A percentile compares a stretch with the other conserved stretches of the same genome.
Evolutionary conservation across 2,888 invertebrate genomes (phyloP).

Genomic region (Acrocera orbiculus): DNA sequence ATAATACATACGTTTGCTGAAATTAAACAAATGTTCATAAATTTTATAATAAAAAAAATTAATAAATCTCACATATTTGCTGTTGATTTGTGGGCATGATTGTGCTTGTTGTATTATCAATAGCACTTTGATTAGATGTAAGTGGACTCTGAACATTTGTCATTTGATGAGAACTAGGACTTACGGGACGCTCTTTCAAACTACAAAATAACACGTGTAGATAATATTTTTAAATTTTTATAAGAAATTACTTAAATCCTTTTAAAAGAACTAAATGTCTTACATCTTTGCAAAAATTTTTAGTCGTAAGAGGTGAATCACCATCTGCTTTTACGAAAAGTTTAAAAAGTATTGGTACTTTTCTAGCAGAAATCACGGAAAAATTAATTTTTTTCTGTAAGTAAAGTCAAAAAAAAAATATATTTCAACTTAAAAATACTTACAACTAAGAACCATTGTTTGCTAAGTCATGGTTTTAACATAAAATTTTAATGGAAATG

Average conservation of each 20-base stretch:
- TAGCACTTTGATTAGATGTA: conserved; percentile 8
- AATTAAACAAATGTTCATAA: neutral
- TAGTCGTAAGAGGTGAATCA: conserved; percentile 60
- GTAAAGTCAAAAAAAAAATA: conserved; percentile 1
- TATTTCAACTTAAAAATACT: neutral
- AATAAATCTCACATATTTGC: neutral
- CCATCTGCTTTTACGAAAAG: conserved; percentile 83
- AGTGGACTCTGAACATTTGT: conserved; percentile 17
- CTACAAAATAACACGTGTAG: too few species aligned
- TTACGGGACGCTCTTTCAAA: conserved; percentile 50
- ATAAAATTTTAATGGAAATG: too few species aligned
- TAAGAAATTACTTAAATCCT: conserved; percentile 40
- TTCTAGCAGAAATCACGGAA: conserved; percentile 76
- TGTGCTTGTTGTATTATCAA: conserved; percentile 10
- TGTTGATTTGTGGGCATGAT: conserved; percentile 12
- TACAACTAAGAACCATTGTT: too few species aligned
- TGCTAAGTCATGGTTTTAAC: too few species aligned
- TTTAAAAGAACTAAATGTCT: conserved; percentile 61
- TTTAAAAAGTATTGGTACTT: conserved; percentile 68
- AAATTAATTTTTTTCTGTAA: conserved; percentile 61
- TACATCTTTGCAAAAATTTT: conserved; percentile 83
- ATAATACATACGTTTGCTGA: conserved; percentile 9
- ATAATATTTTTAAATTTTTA: neutral
- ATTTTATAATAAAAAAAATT: neutral
- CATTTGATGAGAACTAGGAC: conserved; percentile 28